phyloP scores from a whole-genome alignment of 2,113 vertebrate genomes.

The Columba livia region DNA sequence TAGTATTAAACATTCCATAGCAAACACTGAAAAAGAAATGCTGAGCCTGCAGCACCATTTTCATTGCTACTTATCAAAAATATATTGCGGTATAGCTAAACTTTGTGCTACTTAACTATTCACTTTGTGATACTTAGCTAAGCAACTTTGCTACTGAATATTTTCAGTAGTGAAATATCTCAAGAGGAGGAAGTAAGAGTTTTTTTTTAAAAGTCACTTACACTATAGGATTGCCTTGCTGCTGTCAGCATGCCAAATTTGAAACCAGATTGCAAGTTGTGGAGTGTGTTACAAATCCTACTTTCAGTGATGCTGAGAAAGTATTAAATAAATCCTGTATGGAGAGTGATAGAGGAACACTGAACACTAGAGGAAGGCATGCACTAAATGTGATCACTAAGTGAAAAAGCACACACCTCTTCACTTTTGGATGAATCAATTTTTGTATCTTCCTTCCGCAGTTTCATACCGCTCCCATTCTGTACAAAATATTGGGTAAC shows the following conservation, averaged over 20 bases:
- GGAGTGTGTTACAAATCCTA: background rate
- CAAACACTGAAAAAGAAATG: background rate
- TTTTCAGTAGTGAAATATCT: background rate
- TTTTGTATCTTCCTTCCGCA: background rate
- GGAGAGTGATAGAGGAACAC: background rate
- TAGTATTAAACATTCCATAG: background rate
- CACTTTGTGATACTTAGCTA: background rate
- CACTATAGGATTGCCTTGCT: background rate
- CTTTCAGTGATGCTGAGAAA: conserved; percentile 10
- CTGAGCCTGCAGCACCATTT: background rate
- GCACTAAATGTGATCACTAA: background rate
- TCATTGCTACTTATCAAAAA: background rate
- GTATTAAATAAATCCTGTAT: background rate
- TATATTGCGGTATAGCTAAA: background rate
- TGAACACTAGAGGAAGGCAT: background rate
- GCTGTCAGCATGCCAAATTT: background rate
- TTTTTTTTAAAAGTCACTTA: background rate
- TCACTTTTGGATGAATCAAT: background rate
- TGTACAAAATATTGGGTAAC: background rate
- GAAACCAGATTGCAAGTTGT: background rate
- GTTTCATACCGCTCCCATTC: background rate
- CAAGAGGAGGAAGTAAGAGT: background rate
- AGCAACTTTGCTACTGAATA: background rate
- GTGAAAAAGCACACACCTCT: background rate
- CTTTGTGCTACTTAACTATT: background rate